A percentile compares a stretch with the other conserved stretches of the same genome.
These are phyloP conservation scores for Polypterus bichir DNA, from an alignment of 2,113 vertebrate species.

Conservation along the genomic window DNA sequence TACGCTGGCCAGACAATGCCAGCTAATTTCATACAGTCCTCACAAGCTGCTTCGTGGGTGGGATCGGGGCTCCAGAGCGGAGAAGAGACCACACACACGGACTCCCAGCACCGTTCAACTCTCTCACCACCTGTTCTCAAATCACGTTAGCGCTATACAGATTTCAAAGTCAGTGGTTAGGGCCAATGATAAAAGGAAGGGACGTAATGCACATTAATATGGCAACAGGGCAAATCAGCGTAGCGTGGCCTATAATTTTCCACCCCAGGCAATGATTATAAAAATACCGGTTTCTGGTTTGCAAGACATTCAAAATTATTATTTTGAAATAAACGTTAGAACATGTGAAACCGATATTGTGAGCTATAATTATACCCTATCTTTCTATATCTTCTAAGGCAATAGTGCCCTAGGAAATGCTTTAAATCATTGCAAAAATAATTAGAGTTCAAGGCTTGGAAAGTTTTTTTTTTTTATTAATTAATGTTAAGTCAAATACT, in stretches of 20 bases:
- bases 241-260: constrained; percentile 38
- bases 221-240: constrained; percentile 36
- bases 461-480: neutral
- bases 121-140: constrained; percentile 50
- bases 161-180: constrained; percentile 46
- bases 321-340: constrained; percentile 16
- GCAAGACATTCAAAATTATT: constrained; percentile 33
- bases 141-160: constrained; percentile 36
- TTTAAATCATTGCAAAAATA: neutral
- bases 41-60: constrained; percentile 43
- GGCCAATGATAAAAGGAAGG: constrained; percentile 46
- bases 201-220: constrained; percentile 41
- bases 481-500: neutral
- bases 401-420: neutral
- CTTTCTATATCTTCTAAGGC: too few relatives aligned
- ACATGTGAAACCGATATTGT: constrained; percentile 22
- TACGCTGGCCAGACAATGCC: constrained; percentile 31
- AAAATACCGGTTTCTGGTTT: constrained; percentile 42
- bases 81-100: constrained; percentile 66
- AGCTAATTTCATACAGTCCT: constrained; percentile 40
- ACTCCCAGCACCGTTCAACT: constrained; percentile 35
- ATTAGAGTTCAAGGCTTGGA: neutral
- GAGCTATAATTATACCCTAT: constrained; percentile 5
- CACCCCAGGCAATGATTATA: constrained; percentile 18
- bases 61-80: constrained; percentile 44